Evolutionary conservation across 1,140 invertebrate genomes (phyloP), one percentile per base, ranked within the genome.

Genomic region (Papilio machaon): DNA sequence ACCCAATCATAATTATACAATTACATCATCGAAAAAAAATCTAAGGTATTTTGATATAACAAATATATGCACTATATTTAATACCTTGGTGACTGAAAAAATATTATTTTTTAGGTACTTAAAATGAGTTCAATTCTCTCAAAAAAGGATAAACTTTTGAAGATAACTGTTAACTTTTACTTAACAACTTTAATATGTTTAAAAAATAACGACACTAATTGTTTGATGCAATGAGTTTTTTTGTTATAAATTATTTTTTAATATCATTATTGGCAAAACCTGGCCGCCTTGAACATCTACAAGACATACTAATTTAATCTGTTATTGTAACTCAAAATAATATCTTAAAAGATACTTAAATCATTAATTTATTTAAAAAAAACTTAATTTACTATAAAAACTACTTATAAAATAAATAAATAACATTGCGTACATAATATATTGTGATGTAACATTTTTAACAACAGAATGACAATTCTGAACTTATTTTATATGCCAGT

Each of bases 241-340:
- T 38, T 77, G 58, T 23, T 13, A 15, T 64, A 77, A 47, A 47
- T 54, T 52, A 52, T 47, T 19, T 30, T 77, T 35, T 78, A 78
- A 78, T 78, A 60, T 78, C 75, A 78, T 58, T 78, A 78, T 58
- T 35, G 75, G 75, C 75, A 78, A 78, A 78, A 78, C 49, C 75
- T 78, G 52, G 52, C 49, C 8, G 75, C 52, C 52, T 58, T 43
- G 75, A 43, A 77, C 19, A 76, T 49, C 30, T 13, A 35, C 64
- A 70, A 70, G 64, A 70, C 64, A 46, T 73, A 13, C 52, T 76
- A 30, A 35, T 75, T 75, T 46, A 38, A 38, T 3, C 35, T 73
- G 73, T 10, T 74, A 47, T 43, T 46, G 73, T 74, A 19, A 74
- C 73, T n/a, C 13, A 47, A 11, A 30, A 74, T 70, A 70, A 70